phyloP scores from a whole-genome alignment of 2,113 vertebrate genomes.

The Spea multiplicata region DNA sequence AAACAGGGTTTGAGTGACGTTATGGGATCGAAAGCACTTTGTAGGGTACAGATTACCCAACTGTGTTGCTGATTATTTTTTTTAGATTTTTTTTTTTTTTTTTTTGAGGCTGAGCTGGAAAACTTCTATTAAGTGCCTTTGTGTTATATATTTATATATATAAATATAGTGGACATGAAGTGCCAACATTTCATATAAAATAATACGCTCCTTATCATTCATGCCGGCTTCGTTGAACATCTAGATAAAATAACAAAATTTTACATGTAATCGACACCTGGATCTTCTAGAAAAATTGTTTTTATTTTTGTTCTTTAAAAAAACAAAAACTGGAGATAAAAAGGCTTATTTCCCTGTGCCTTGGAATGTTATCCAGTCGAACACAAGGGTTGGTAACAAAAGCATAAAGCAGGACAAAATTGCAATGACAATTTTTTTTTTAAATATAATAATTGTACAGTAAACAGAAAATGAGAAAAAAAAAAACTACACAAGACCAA shows the following conservation, averaged over 20 bases:
- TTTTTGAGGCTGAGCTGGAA: conserved; percentile 53
- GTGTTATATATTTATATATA: background rate
- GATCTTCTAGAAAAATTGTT: background rate
- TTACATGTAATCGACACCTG: conserved; percentile 6
- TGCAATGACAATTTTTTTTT: background rate
- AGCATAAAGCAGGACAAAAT: no score
- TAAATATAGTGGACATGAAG: conserved; percentile 28
- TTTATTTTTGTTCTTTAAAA: background rate
- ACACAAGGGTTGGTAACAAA: background rate
- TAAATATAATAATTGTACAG: background rate
- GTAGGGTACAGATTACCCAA: conserved; percentile 58
- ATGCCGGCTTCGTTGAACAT: conserved; percentile 3
- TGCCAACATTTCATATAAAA: background rate
- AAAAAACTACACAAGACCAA: conserved; percentile 2
- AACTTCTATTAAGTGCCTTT: background rate
- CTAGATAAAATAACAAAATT: background rate
- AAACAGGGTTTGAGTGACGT: conserved; percentile 61
- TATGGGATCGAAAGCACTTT: conserved; percentile 62
- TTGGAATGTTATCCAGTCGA: background rate
- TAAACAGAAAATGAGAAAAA: background rate
- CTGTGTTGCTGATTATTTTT: conserved; percentile 58
- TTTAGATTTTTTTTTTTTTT: conserved; percentile 54
- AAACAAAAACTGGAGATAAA: conserved; percentile 26
- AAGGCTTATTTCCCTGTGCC: conserved; percentile 2
- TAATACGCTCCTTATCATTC: background rate